Evolutionary conservation across 2,888 invertebrate species (phyloP).

Genomic region (Plebejus argus): DNA sequence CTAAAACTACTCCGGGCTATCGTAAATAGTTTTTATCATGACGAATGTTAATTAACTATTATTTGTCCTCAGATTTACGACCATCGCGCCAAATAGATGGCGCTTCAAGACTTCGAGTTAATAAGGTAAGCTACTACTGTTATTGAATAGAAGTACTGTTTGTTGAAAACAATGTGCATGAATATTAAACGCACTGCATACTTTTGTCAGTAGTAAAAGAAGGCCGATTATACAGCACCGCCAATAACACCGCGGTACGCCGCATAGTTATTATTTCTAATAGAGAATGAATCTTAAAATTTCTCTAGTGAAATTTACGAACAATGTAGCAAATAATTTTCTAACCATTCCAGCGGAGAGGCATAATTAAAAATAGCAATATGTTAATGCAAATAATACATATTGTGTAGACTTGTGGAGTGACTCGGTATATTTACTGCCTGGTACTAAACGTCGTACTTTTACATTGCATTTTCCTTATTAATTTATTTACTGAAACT

Average conservation of each 20-base stretch:
- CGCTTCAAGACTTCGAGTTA: not conserved
- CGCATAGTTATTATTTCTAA: slow-evolving; percentile 12
- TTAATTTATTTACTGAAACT: not conserved
- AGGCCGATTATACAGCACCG: slow-evolving; percentile 4
- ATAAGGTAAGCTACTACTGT: not conserved
- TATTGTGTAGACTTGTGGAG: not conserved
- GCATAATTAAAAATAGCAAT: slow-evolving; percentile 6
- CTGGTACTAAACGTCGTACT: not conserved
- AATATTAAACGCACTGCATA: not conserved
- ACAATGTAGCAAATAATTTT: slow-evolving; percentile 13
- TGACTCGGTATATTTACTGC: not conserved
- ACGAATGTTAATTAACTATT: too few species aligned
- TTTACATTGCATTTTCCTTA: not conserved
- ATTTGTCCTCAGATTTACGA: too few species aligned
- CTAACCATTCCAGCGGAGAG: slow-evolving; percentile 4
- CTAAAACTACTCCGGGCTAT: too few species aligned
- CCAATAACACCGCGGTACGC: not conserved
- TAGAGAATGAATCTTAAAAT: slow-evolving; percentile 21
- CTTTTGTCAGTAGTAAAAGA: slow-evolving; percentile 11
- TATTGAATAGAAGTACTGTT: not conserved
- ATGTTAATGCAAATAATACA: slow-evolving; percentile 15
- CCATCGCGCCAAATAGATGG: too few species aligned
- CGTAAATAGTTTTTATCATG: too few species aligned
- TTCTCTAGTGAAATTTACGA: slow-evolving; percentile 6
- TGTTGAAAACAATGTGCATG: not conserved